These are phyloP conservation scores for Phortica variegata DNA, from an alignment of 1,140 invertebrate genomes.

Conservation along the genomic window DNA sequence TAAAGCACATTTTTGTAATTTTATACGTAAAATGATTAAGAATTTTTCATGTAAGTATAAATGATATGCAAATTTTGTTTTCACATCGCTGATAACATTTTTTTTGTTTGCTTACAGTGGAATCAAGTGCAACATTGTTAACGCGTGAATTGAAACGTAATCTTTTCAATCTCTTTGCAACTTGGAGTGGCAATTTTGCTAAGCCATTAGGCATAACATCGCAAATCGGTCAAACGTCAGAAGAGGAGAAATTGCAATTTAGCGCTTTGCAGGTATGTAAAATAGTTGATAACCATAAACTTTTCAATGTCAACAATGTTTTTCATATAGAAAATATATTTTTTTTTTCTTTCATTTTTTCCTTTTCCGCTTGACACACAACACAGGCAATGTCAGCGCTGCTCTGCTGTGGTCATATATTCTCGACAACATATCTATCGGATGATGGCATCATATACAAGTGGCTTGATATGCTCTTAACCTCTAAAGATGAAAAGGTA, in stretches of 20 bases:
- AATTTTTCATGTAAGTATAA: slow-evolving; percentile 79
- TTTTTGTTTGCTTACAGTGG: slow-evolving; percentile 68
- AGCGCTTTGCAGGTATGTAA: slow-evolving; percentile 72
- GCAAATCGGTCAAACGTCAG: slow-evolving; percentile 49
- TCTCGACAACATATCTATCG: slow-evolving; percentile 78
- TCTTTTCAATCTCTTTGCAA: slow-evolving; percentile 88
- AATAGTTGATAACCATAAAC: too few relatives aligned
- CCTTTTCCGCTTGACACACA: not conserved
- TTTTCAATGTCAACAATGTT: too few relatives aligned
- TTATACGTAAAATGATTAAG: slow-evolving; percentile 89
- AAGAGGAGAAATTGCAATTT: slow-evolving; percentile 68
- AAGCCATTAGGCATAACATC: slow-evolving; percentile 58
- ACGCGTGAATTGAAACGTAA: slow-evolving; percentile 83
- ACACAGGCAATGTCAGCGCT: slow-evolving; percentile 88
- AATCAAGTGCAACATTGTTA: slow-evolving; percentile 79
- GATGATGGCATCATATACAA: slow-evolving; percentile 91
- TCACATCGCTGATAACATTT: slow-evolving; percentile 12
- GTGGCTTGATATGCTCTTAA: slow-evolving; percentile 89
- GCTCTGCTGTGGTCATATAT: slow-evolving; percentile 92
- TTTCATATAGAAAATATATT: too few relatives aligned
- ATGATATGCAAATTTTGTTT: slow-evolving; percentile 3
- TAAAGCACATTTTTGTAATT: slow-evolving; percentile 91
- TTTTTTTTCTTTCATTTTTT: slow-evolving; percentile 36
- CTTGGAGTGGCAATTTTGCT: slow-evolving; percentile 87
- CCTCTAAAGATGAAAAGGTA: slow-evolving; percentile 87